These are phyloP conservation scores for Cyclophora punctaria DNA, from an alignment of 2,888 invertebrate species.

Conservation along the genomic window DNA sequence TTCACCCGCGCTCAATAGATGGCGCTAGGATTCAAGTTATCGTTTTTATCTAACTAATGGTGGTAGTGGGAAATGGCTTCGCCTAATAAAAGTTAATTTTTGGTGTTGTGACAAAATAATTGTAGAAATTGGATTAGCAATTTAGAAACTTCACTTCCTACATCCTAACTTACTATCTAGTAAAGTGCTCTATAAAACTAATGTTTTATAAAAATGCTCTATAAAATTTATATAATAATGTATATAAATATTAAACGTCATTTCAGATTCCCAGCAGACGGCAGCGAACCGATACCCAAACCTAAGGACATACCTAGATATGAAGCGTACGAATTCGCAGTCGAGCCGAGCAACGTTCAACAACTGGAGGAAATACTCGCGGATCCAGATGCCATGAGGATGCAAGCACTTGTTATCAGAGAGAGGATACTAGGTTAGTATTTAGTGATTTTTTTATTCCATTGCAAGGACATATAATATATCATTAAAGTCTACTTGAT, in stretches of 20 bases:
- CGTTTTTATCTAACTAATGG: no score
- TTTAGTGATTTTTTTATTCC: neutral
- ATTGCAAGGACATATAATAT: no score
- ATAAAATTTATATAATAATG: no score
- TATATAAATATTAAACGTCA: neutral
- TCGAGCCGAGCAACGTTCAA: conserved; percentile 86
- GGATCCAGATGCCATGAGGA: conserved; percentile 96
- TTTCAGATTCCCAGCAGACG: conserved; percentile 75
- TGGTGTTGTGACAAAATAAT: neutral
- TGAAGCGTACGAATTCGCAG: conserved; percentile 91
- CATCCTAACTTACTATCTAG: no score
- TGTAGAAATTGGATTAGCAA: neutral
- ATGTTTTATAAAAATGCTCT: no score
- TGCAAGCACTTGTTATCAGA: conserved; percentile 94
- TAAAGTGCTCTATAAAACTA: no score
- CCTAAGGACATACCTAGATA: conserved; percentile 81
- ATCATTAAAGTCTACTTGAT: no score
- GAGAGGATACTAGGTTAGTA: conserved; percentile 86
- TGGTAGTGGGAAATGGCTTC: no score
- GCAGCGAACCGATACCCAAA: conserved; percentile 82
- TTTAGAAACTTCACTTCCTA: no score
- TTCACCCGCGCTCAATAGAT: neutral
- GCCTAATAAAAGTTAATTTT: no score
- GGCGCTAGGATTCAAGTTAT: no score
- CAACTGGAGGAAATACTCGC: conserved; percentile 89